Percentiles rank a stretch among this genome's conserved stretches.
phyloP scores from a whole-genome alignment of 35 echinoderm and acorn worm genomes.

The Apostichopus parvimensis region DNA sequence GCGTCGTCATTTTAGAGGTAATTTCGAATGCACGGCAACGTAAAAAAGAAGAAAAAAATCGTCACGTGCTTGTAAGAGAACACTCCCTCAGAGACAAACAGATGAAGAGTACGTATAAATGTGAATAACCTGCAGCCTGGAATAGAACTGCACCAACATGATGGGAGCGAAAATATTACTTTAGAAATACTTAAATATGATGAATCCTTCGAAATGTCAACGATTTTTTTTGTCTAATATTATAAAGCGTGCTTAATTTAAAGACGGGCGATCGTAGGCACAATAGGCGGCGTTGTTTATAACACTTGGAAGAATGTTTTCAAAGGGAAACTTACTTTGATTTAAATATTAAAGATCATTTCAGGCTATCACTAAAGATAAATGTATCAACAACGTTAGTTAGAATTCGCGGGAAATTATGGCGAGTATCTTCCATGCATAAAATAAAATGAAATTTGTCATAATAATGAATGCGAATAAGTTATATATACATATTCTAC shows the following conservation, averaged over 20 bases:
- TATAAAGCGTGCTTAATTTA: neutral
- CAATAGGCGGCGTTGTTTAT: too few species aligned
- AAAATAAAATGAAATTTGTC: too few species aligned
- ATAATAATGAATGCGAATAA: too few species aligned
- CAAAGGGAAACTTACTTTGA: too few species aligned
- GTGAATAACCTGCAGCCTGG: conserved; percentile 6
- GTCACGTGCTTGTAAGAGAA: conserved; percentile 21
- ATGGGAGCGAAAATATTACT: neutral
- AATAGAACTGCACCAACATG: neutral
- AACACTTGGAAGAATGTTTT: too few species aligned
- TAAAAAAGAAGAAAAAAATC: neutral
- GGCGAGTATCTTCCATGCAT: too few species aligned
- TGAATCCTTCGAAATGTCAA: neutral
- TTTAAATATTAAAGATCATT: too few species aligned
- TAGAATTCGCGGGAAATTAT: too few species aligned
- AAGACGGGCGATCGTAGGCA: neutral
- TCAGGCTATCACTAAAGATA: too few species aligned
- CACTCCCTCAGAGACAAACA: neutral
- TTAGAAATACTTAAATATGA: neutral
- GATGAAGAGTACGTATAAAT: neutral
- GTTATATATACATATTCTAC: too few species aligned
- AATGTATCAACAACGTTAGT: too few species aligned
- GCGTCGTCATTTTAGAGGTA: conserved; percentile 9
- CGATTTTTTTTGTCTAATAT: neutral
- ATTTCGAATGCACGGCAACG: neutral